Percentiles rank a stretch among this genome's conserved stretches.
phyloP scores from a whole-genome alignment of 2,113 vertebrate genomes.

The Paramormyrops kingsleyae region DNA sequence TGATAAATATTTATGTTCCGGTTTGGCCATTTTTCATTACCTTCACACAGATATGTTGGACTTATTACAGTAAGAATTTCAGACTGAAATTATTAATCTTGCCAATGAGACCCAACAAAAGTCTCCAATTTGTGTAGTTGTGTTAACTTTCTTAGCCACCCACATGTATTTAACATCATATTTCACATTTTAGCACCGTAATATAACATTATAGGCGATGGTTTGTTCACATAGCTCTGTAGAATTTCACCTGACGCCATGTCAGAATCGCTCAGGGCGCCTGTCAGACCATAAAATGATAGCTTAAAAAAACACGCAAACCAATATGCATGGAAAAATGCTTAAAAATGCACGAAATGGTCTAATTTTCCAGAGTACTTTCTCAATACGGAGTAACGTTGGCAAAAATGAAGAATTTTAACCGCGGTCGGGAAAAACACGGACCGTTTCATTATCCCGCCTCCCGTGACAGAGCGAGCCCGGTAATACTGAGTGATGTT shows the following conservation, averaged over 20 bases:
- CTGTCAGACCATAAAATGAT: background rate
- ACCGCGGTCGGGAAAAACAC: conserved; percentile 32
- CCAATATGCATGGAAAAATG: conserved; percentile 1
- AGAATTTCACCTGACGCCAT: background rate
- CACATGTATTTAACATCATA: background rate
- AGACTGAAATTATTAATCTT: conserved; percentile 44
- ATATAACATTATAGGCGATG: background rate
- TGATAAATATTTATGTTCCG: background rate
- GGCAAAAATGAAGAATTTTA: conserved; percentile 21
- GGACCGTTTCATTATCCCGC: conserved; percentile 81
- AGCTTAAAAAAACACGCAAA: background rate
- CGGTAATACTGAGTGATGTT: conserved; percentile 99
- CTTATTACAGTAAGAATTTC: conserved; percentile 45
- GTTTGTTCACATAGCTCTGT: background rate
- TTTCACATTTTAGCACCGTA: conserved; percentile 28
- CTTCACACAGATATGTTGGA: conserved; percentile 26
- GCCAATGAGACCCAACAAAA: conserved; percentile 47
- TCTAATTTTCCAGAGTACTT: background rate
- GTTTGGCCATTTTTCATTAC: background rate
- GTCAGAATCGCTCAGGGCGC: background rate
- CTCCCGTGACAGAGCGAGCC: conserved; percentile 83
- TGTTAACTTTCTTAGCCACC: background rate
- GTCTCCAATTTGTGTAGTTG: conserved; percentile 47
- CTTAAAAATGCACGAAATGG: background rate
- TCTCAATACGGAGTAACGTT: background rate